Percentiles rank a stretch among this genome's conserved stretches.
These are phyloP conservation scores for Antrozous pallidus DNA, from an alignment of 2,797 vertebrate species.

Conservation along the genomic window DNA sequence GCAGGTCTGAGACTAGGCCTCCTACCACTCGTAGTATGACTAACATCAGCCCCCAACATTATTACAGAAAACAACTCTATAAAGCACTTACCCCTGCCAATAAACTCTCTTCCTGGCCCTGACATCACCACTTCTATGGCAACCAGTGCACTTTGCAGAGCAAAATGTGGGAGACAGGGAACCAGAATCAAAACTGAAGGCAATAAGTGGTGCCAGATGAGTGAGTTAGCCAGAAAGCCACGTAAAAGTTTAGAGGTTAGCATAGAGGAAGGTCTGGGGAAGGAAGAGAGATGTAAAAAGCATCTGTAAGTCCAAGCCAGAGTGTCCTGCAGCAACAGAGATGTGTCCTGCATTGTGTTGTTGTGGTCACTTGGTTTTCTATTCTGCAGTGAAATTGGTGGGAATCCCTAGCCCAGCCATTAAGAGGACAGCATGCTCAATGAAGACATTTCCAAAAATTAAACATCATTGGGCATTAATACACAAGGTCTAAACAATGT, in stretches of 20 bases:
- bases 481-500: not conserved
- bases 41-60: not conserved
- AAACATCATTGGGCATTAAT: not conserved
- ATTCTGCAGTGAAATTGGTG: not conserved
- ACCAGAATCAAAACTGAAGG: constrained; percentile 1
- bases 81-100: not conserved
- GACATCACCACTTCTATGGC: constrained; percentile 39
- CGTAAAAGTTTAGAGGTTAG: not conserved
- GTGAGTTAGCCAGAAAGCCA: not conserved
- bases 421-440: not conserved
- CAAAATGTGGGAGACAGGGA: constrained; percentile 15
- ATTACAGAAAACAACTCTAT: constrained; percentile 14
- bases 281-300: not conserved
- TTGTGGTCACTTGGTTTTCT: not conserved
- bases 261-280: not conserved
- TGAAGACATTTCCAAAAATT: not conserved
- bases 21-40: not conserved
- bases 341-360: not conserved
- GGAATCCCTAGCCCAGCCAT: not conserved
- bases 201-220: not conserved
- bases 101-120: not conserved
- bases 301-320: not conserved
- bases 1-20: not conserved
- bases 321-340: not conserved
- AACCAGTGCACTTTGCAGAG: constrained; percentile 45